Base-by-base conservation (phyloP, 2,888 invertebrate genomes). In the Apeira syringaria region DNA sequence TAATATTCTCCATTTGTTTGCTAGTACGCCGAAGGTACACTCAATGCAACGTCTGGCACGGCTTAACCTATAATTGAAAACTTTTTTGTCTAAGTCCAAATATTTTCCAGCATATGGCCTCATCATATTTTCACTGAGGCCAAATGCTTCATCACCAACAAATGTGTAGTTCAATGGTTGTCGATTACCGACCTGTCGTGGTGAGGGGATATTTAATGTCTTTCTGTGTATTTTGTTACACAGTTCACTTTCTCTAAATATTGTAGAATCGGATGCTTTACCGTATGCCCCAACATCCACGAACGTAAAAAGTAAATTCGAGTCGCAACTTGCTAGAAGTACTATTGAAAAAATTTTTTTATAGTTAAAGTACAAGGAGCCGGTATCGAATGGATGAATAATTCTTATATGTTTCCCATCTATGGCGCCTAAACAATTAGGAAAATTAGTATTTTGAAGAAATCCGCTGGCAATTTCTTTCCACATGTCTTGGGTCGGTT, bases 231-330 rank as follows among this genome's bases (percentile, higher is more conserved):
- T 20, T 7, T 7, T 20, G 2, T 20, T 20, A 20, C 5, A 20
- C 5, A 20, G 7, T 20, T 20, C 18, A 20, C 20, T 20, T 20
- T 31, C 30, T 31, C 11, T 41, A 44, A 32, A 47, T 35, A 44
- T 44, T 38, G 29, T 37, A 33, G 31, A 35, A 34, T 30, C 36
- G 20, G 29, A 30, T 30, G 27, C 50, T 50, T 53, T 56, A 32
- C 56, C 57, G 38, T 60, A 56, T 44, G 50, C 42, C 29, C 50
- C 59, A 44, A 58, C 44, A 54, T 56, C 57, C 38, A 57, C 51
- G 49, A 53, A 60, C 32, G 50, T 54, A 45, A 63, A 63, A 50
- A 50, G 45, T 41, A 45, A 63, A 49, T 59, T 56, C 27, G 54
- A 50, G 50, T 61, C 59, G 32, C 18, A 20, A 20, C 2, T 7